phyloP scores from a whole-genome alignment of 2,797 vertebrate species.

The Trachurus trachurus region DNA sequence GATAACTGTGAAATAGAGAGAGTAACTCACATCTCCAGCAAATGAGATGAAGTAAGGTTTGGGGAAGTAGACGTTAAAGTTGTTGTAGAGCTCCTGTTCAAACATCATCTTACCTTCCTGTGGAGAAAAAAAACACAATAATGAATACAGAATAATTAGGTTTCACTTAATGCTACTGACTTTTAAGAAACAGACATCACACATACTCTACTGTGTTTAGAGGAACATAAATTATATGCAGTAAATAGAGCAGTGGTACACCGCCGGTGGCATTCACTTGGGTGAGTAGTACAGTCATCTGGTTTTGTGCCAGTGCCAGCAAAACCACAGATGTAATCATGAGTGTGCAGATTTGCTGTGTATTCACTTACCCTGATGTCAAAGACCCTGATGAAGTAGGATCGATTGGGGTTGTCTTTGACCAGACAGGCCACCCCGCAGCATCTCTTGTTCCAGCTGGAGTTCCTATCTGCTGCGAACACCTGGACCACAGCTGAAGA shows the following conservation, averaged over 20 bases:
- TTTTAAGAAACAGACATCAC: no score
- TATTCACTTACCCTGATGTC: constrained; percentile 91
- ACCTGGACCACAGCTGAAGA: constrained; percentile 95
- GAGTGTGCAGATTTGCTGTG: not conserved
- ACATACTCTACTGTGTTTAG: not conserved
- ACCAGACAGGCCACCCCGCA: constrained; percentile 97
- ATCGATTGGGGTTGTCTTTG: constrained; percentile 96
- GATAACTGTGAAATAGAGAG: not conserved
- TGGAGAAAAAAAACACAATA: constrained; percentile 21
- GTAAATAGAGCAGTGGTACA: not conserved
- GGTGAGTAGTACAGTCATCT: not conserved
- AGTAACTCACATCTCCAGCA: constrained; percentile 94
- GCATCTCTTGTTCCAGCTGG: constrained; percentile 93
- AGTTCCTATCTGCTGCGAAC: constrained; percentile 91
- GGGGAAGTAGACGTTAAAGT: constrained; percentile 88
- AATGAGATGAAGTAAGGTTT: constrained; percentile 96
- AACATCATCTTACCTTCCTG: constrained; percentile 93
- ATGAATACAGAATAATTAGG: not conserved
- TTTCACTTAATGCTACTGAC: not conserved
- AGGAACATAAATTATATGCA: no score
- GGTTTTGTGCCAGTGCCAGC: not conserved
- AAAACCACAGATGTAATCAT: constrained; percentile 2
- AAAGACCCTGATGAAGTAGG: constrained; percentile 96
- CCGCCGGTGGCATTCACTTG: not conserved
- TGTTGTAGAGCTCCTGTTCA: constrained; percentile 97